A percentile compares a stretch with the other conserved stretches of the same genome.
These are phyloP conservation scores for Esperia sulphurella DNA, from an alignment of 2,888 invertebrate species.

Conservation along the genomic window DNA sequence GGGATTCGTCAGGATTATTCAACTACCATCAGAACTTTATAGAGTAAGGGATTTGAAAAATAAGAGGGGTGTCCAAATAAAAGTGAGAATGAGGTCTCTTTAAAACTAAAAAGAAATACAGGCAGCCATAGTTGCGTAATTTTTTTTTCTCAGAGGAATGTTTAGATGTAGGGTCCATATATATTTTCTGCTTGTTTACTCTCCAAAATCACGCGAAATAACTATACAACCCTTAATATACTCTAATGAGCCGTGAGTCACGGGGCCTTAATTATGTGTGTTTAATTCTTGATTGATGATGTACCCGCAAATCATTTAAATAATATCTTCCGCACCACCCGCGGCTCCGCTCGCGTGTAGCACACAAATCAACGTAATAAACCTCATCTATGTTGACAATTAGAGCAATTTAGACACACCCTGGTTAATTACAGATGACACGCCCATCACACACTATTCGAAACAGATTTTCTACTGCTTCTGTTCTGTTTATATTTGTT, in stretches of 20 bases:
- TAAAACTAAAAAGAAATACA: no score
- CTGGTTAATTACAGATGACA: slow-evolving; percentile 48
- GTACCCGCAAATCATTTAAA: no score
- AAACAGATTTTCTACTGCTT: slow-evolving; percentile 3
- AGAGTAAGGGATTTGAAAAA: no score
- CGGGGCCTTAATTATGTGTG: no score
- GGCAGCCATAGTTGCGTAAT: no score
- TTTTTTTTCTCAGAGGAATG: no score
- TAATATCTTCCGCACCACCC: background rate
- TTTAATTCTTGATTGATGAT: no score
- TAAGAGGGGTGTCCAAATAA: no score
- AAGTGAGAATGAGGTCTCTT: no score
- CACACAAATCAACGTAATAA: background rate
- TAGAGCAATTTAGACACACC: slow-evolving; percentile 60
- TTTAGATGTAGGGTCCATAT: no score
- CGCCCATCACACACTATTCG: slow-evolving; percentile 25
- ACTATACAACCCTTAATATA: background rate
- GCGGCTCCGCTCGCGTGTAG: background rate
- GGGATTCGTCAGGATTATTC: slow-evolving; percentile 3
- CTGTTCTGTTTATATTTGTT: background rate
- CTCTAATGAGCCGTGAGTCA: no score
- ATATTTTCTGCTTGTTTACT: background rate
- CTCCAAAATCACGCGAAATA: slow-evolving; percentile 1
- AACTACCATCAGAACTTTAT: background rate
- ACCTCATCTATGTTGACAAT: slow-evolving; percentile 21